phyloP scores from a whole-genome alignment of 2,113 vertebrate genomes.

The Charina bottae region DNA sequence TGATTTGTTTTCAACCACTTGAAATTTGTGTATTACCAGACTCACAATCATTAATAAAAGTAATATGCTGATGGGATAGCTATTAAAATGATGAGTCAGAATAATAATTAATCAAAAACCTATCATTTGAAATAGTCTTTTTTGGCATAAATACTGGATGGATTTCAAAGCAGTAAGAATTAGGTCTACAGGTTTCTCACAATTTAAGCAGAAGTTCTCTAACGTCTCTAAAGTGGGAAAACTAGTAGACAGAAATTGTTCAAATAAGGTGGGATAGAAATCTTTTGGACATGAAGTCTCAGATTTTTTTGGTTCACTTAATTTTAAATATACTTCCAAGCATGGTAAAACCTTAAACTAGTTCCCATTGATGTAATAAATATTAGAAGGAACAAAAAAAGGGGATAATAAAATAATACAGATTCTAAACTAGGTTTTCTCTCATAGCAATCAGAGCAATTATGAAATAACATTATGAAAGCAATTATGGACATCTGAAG shows the following conservation, averaged over 20 bases:
- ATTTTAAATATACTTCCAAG: background rate
- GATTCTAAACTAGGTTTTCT: background rate
- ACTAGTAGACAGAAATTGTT: background rate
- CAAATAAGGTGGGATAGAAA: constrained; percentile 7
- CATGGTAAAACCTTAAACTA: too few species aligned
- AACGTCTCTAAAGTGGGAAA: constrained; percentile 39
- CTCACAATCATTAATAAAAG: constrained; percentile 56
- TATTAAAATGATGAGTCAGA: constrained; percentile 58
- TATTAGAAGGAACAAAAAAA: background rate
- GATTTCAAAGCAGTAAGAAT: constrained; percentile 53
- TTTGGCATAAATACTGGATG: constrained; percentile 57
- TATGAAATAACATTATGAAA: background rate
- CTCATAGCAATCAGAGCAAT: too few species aligned
- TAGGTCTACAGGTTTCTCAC: constrained; percentile 47
- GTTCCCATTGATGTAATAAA: background rate
- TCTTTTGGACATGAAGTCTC: constrained; percentile 22
- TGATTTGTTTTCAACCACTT: constrained; percentile 64
- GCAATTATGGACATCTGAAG: background rate
- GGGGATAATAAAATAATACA: background rate
- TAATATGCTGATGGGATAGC: constrained; percentile 54
- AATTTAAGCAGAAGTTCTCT: constrained; percentile 54
- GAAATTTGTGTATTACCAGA: constrained; percentile 64
- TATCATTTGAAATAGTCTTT: constrained; percentile 51
- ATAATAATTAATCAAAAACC: constrained; percentile 61
- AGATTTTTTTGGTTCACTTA: background rate